phyloP scores from a whole-genome alignment of 1,140 invertebrate genomes.

The Mactra quadrangularis region DNA sequence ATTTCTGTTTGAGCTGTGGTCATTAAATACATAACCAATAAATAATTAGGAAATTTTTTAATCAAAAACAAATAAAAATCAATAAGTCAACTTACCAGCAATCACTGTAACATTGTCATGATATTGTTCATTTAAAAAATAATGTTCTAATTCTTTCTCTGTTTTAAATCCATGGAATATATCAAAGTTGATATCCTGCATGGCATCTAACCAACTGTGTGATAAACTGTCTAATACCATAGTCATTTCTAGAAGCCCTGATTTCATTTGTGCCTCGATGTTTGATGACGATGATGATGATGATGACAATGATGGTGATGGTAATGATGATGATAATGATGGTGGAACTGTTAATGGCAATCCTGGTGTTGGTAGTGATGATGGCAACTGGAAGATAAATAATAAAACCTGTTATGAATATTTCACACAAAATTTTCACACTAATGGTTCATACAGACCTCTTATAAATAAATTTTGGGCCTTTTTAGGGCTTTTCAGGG shows the following conservation, averaged over 20 bases:
- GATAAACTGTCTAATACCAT: constrained; percentile 82
- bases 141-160: constrained; percentile 82
- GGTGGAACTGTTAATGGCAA: too few relatives aligned
- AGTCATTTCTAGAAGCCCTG: background rate
- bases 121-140: constrained; percentile 83
- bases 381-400: constrained; percentile 52
- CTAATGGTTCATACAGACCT: background rate
- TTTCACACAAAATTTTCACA: background rate
- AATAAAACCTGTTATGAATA: background rate
- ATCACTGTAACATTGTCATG: constrained; percentile 83
- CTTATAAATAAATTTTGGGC: too few relatives aligned
- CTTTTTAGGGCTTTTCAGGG: too few relatives aligned
- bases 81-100: constrained; percentile 81
- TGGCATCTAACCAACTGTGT: constrained; percentile 82
- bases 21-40: too few relatives aligned
- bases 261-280: constrained; percentile 67
- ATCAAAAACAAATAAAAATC: too few relatives aligned
- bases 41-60: too few relatives aligned
- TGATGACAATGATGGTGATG: constrained; percentile 72
- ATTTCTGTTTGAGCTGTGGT: too few relatives aligned
- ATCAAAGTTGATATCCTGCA: constrained; percentile 83
- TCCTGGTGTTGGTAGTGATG: too few relatives aligned
- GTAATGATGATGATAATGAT: constrained; percentile 75
- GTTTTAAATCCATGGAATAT: constrained; percentile 83
- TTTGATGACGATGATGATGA: constrained; percentile 76